Conservation (phyloP, 53 echinoderm and acorn worm genomes). For the Paelopatides confundens region DNA sequence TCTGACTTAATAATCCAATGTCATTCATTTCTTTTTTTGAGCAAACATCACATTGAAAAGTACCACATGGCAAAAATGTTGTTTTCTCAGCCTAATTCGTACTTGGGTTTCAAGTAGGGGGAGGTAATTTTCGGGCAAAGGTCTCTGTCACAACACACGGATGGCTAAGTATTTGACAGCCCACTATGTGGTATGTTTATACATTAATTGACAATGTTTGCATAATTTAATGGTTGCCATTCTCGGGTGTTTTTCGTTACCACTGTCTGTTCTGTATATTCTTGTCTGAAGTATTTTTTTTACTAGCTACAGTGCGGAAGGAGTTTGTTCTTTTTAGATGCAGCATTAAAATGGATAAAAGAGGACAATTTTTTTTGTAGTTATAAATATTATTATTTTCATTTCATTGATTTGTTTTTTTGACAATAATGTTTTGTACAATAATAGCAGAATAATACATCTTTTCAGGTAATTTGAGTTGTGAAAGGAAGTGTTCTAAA, state of each 20-base stretch:
- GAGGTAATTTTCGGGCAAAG: not conserved
- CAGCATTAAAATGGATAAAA: too few relatives aligned
- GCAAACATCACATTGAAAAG: conserved; percentile 14
- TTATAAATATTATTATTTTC: too few relatives aligned
- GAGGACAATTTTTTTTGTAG: too few relatives aligned
- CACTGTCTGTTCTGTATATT: too few relatives aligned
- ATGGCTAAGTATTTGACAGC: conserved; percentile 16
- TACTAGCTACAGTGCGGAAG: too few relatives aligned
- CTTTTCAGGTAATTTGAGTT: too few relatives aligned
- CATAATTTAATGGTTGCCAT: not conserved
- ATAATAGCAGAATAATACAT: too few relatives aligned
- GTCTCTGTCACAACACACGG: not conserved
- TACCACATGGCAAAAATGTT: not conserved
- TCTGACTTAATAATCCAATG: conserved; percentile 38
- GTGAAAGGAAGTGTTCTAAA: too few relatives aligned
- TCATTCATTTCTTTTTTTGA: conserved; percentile 26
- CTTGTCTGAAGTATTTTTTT: too few relatives aligned
- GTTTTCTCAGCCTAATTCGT: not conserved
- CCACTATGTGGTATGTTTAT: conserved; percentile 45
- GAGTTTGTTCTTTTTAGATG: too few relatives aligned
- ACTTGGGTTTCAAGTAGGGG: not conserved
- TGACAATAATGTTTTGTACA: too few relatives aligned
- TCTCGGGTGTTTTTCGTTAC: not conserved
- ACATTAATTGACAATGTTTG: conserved; percentile 40
- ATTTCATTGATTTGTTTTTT: too few relatives aligned